Base-by-base conservation (phyloP, 2,113 vertebrate genomes). In the Crotalus horridus region DNA sequence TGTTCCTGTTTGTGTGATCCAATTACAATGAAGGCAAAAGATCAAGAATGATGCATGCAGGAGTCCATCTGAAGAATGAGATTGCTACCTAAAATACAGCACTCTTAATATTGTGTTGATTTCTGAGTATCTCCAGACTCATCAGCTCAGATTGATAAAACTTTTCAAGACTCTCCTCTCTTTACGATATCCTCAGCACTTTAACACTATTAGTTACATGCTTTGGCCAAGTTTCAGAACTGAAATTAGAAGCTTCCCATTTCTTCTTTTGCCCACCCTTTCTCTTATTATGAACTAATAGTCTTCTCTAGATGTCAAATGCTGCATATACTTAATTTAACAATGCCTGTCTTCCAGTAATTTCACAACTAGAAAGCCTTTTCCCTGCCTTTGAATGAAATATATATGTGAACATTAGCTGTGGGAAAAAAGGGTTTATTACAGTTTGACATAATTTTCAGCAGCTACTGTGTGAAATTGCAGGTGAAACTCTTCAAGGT, bases 121-220 rank as follows among this genome's bases (percentile, higher is more conserved):
- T 53, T 17, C 1, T 6, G 85, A 56, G 85, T 24, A 46, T 91
- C 6, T 51, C 10, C 55, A 91, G 6, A 51, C 29, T 74, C 92
- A 24, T 74, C 86, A 87, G 91, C 87, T 33, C 89, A 15, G 92
- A 95, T 92, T n/a, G 58, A 87, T 92, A 89, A 95, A 93, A 93
- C 51, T 89, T 87, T 94, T 87, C 58, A 94, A 93, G 87, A 39
- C 26, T 23, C 39, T 85, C 21, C 10, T 93, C 10, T 85, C 1
- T 29, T 39, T 92, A 4, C 89, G 23, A 20, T 51, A 1, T 24
- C 39, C 33, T 91, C 69, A 85, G 92, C 88, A 56, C 81, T 39
- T 64, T 46, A 59, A 24, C 33, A 59, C 21, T 11, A 26, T 24
- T 24, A 43, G 5, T 43, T 59, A 59, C 12, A 0, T 39, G 24